phyloP scores from a whole-genome alignment of 2,113 vertebrate genomes.

The Dendropsophus ebraccatus region DNA sequence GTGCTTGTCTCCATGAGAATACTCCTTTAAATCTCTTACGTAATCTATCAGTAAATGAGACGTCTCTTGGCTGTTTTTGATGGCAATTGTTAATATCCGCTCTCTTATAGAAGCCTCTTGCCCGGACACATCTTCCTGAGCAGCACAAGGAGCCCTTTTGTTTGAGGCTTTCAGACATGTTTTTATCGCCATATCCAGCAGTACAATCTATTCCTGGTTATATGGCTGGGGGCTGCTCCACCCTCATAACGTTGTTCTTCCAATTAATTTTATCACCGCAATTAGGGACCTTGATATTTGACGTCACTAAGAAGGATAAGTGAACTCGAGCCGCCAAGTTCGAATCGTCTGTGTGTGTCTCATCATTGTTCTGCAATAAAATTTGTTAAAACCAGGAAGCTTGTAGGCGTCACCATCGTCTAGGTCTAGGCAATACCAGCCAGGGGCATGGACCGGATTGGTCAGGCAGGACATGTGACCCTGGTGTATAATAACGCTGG shows the following conservation, averaged over 20 bases:
- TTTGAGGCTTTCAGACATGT: neutral
- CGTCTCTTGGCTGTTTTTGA: neutral
- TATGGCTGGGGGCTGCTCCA: neutral
- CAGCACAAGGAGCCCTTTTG: slow-evolving; percentile 15
- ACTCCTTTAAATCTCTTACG: neutral
- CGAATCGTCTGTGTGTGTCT: no score
- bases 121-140: neutral
- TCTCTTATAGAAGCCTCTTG: neutral
- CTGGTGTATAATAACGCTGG: no score
- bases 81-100: slow-evolving; percentile 5
- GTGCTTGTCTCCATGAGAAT: neutral
- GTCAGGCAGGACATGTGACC: no score
- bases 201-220: neutral
- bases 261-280: neutral
- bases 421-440: no score
- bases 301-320: no score
- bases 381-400: no score
- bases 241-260: neutral
- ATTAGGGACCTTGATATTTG: no score
- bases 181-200: neutral
- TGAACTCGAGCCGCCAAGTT: no score
- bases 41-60: neutral
- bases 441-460: no score
- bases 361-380: no score
- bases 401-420: no score